phyloP scores from a whole-genome alignment of 2,797 vertebrate genomes.

The Chelmon rostratus region DNA sequence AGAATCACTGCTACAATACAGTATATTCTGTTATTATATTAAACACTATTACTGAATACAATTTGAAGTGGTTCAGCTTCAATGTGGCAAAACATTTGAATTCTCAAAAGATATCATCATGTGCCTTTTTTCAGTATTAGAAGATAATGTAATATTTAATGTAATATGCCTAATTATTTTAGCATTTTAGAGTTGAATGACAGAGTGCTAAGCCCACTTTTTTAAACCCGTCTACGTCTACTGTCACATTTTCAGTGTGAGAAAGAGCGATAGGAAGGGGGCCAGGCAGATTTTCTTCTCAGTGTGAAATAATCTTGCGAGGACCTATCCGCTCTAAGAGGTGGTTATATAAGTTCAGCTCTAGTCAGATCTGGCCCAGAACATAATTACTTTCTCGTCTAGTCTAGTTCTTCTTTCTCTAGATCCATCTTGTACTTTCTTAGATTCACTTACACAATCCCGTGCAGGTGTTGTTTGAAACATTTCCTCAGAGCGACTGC shows the following conservation, averaged over 20 bases:
- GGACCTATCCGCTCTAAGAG: conserved; percentile 13
- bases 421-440: conserved; percentile 23
- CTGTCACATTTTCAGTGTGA: conserved; percentile 33
- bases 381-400: conserved; percentile 26
- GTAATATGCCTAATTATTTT: background rate
- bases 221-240: background rate
- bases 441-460: background rate
- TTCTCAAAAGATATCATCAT: background rate
- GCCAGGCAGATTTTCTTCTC: conserved; percentile 41
- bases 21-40: too few species aligned
- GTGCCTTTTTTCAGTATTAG: background rate
- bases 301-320: conserved; percentile 44
- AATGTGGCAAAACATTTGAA: background rate
- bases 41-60: background rate
- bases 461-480: background rate
- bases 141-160: background rate
- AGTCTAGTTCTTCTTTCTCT: conserved; percentile 23
- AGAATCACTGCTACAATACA: background rate
- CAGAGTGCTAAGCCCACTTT: conserved; percentile 14
- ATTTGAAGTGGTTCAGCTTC: too few species aligned
- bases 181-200: background rate
- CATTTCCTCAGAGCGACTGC: background rate
- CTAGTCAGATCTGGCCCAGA: conserved; percentile 22
- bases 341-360: conserved; percentile 45
- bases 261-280: conserved; percentile 4